Conservation (phyloP, 1,140 invertebrate genomes). For the Nylanderia fulva region DNA sequence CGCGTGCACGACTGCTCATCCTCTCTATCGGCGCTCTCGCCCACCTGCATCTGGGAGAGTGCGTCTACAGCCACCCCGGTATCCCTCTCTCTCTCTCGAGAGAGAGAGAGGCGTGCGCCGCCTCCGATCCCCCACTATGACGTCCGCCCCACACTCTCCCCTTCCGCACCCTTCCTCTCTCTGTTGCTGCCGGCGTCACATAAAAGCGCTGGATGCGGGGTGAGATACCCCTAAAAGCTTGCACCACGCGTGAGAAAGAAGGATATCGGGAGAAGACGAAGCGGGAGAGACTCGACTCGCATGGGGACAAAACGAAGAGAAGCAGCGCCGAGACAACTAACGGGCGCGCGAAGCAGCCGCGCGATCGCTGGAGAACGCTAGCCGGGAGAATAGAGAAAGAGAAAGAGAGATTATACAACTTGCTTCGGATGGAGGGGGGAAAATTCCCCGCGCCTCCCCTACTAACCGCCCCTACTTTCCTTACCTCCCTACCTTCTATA, state of each 20-base stretch:
- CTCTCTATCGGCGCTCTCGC: slow-evolving; percentile 64
- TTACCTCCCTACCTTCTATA: slow-evolving; percentile 75
- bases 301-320: slow-evolving; percentile 26
- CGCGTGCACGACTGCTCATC: slow-evolving; percentile 67
- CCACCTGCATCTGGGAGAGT: slow-evolving; percentile 74
- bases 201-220: slow-evolving; percentile 69
- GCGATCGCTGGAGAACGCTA: slow-evolving; percentile 55
- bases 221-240: slow-evolving; percentile 71
- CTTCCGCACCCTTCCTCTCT: slow-evolving; percentile 32
- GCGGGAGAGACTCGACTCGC: too few relatives aligned
- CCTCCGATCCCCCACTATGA: slow-evolving; percentile 70
- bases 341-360: slow-evolving; percentile 61
- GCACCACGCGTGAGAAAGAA: slow-evolving; percentile 66
- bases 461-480: slow-evolving; percentile 69
- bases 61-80: slow-evolving; percentile 72
- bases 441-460: slow-evolving; percentile 58
- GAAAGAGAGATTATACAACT: slow-evolving; percentile 50
- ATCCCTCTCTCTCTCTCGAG: too few relatives aligned
- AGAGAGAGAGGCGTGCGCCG: slow-evolving; percentile 75
- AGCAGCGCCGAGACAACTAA: slow-evolving; percentile 72
- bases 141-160: slow-evolving; percentile 56
- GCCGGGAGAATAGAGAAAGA: slow-evolving; percentile 20
- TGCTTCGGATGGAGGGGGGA: slow-evolving; percentile 57
- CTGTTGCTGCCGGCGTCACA: slow-evolving; percentile 66
- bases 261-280: slow-evolving; percentile 48